Conservation (phyloP, 2,113 vertebrate genomes). For the Bettongia penicillata region DNA sequence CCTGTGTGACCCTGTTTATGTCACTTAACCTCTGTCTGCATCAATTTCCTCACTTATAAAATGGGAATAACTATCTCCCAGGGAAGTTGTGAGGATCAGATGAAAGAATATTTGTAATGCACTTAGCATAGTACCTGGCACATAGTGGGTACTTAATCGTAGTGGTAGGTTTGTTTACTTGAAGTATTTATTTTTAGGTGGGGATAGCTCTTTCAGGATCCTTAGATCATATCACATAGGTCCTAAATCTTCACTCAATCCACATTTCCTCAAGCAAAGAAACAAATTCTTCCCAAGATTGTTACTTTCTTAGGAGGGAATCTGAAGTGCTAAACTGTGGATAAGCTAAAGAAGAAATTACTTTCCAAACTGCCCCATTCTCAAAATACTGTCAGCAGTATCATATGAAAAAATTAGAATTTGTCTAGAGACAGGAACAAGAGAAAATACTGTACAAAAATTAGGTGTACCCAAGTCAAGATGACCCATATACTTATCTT, state of each 20-base stretch:
- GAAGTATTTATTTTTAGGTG: not conserved
- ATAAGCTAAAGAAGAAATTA: not conserved
- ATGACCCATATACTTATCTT: not conserved
- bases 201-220: not conserved
- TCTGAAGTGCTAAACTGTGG: not conserved
- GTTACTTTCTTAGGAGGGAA: not conserved
- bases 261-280: not conserved
- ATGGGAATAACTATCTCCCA: not conserved
- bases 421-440: not conserved
- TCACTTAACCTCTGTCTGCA: not conserved
- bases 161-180: too few relatives aligned
- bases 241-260: not conserved
- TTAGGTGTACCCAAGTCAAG: not conserved
- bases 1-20: not conserved
- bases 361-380: not conserved
- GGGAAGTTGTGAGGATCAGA: not conserved
- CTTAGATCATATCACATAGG: not conserved
- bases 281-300: not conserved
- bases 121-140: not conserved
- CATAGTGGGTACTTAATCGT: not conserved
- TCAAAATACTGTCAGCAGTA: not conserved
- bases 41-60: not conserved
- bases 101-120: not conserved
- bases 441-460: not conserved
- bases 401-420: not conserved